Percentiles rank a stretch among this genome's conserved stretches.
Evolutionary conservation across 2,888 invertebrate genomes (phyloP).

Genomic region (Creontiades dilutus): DNA sequence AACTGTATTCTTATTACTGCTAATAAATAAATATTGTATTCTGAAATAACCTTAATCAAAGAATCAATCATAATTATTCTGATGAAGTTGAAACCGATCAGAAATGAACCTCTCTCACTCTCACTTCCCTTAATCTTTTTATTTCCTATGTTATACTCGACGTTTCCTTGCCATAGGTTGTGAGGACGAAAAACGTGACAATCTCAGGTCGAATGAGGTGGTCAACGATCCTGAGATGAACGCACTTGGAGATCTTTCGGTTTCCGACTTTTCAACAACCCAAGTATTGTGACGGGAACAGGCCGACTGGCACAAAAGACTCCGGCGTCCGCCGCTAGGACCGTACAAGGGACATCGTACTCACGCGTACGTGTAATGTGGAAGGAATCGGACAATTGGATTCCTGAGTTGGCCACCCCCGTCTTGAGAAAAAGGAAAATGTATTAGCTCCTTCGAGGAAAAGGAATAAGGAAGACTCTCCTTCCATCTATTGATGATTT

Average conservation of each 20-base stretch:
- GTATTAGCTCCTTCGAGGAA: slow-evolving; percentile 12
- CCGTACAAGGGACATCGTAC: neutral
- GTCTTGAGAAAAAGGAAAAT: slow-evolving; percentile 9
- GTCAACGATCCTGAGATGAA: slow-evolving; percentile 18
- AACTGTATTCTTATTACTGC: too few relatives aligned
- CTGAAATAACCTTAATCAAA: too few relatives aligned
- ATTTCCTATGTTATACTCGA: too few relatives aligned
- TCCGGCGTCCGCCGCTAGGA: neutral
- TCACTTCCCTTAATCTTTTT: too few relatives aligned
- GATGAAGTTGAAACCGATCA: too few relatives aligned
- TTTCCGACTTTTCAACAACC: neutral
- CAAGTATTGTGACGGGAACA: slow-evolving; percentile 17
- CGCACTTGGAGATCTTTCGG: neutral
- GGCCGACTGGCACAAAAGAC: neutral
- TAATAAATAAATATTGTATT: too few relatives aligned
- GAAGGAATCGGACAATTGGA: slow-evolving; percentile 28
- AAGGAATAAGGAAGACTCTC: neutral
- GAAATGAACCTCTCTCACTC: too few relatives aligned
- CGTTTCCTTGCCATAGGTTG: too few relatives aligned
- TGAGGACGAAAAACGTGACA: neutral
- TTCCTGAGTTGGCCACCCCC: neutral
- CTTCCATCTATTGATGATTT: neutral
- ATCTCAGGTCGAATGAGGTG: neutral
- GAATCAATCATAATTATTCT: too few relatives aligned
- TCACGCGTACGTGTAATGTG: neutral